These are phyloP conservation scores for Coelopa frigida DNA, from an alignment of 1,140 invertebrate genomes.

Conservation along the genomic window DNA sequence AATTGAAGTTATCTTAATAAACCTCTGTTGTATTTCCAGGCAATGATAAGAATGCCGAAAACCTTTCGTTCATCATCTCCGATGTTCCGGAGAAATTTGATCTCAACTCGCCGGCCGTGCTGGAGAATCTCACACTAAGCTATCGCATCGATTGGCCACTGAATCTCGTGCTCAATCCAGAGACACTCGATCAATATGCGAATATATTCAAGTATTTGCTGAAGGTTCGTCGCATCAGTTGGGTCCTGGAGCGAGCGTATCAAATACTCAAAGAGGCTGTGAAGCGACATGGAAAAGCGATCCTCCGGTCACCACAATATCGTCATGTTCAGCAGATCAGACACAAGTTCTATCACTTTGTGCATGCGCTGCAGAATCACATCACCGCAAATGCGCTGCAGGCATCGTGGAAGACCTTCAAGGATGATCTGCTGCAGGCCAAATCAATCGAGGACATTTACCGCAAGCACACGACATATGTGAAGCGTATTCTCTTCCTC, in stretches of 20 bases:
- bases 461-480: slow-evolving; percentile 58
- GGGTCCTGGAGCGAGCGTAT: slow-evolving; percentile 62
- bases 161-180: slow-evolving; percentile 65
- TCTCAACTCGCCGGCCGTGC: slow-evolving; percentile 55
- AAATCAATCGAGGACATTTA: slow-evolving; percentile 62
- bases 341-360: slow-evolving; percentile 65
- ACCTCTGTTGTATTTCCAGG: slow-evolving; percentile 26
- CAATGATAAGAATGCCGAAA: slow-evolving; percentile 50
- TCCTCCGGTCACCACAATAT: slow-evolving; percentile 53
- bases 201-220: slow-evolving; percentile 67
- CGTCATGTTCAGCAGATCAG: slow-evolving; percentile 57
- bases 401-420: slow-evolving; percentile 61
- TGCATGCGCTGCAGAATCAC: slow-evolving; percentile 64
- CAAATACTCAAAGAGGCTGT: slow-evolving; percentile 49
- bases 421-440: slow-evolving; percentile 55
- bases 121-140: slow-evolving; percentile 59
- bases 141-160: slow-evolving; percentile 67
- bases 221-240: slow-evolving; percentile 64
- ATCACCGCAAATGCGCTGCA: slow-evolving; percentile 62
- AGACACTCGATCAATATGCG: slow-evolving; percentile 59
- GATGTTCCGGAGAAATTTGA: slow-evolving; percentile 53
- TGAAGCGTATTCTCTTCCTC: slow-evolving; percentile 63
- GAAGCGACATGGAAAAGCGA: slow-evolving; percentile 45
- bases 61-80: slow-evolving; percentile 52
- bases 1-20: not conserved